phyloP scores from a whole-genome alignment of 2,888 invertebrate genomes.

The Idaea straminata region DNA sequence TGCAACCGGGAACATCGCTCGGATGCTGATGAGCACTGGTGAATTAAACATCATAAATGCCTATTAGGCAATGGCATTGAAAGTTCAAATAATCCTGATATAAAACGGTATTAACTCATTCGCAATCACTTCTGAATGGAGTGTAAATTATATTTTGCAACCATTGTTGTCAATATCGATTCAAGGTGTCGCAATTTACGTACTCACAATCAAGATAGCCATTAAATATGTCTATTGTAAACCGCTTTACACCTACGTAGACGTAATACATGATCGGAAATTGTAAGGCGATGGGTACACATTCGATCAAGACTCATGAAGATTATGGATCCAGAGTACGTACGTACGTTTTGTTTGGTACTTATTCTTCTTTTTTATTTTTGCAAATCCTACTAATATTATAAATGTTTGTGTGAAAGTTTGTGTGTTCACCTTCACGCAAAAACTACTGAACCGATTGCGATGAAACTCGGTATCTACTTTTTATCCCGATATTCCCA shows the following conservation, averaged over 20 bases:
- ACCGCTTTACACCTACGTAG: slow-evolving; percentile 25
- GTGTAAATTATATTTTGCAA: slow-evolving; percentile 12
- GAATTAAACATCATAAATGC: background rate
- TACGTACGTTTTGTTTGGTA: too few species aligned
- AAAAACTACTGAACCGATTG: too few species aligned
- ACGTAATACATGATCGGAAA: background rate
- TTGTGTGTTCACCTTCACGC: too few species aligned
- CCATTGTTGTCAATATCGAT: slow-evolving; percentile 3
- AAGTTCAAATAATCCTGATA: background rate
- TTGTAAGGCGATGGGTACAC: background rate
- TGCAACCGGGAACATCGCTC: too few species aligned
- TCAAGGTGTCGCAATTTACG: slow-evolving; percentile 12
- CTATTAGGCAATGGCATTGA: background rate
- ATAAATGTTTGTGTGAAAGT: too few species aligned
- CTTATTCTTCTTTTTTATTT: too few species aligned
- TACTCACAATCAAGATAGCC: slow-evolving; percentile 20
- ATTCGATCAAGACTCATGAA: background rate
- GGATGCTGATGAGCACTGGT: too few species aligned
- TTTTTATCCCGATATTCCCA: too few species aligned
- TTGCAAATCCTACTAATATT: too few species aligned
- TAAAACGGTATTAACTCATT: slow-evolving; percentile 2
- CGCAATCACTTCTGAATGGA: slow-evolving; percentile 11
- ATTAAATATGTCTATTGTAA: slow-evolving; percentile 21
- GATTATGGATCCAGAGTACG: too few species aligned
- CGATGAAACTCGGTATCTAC: too few species aligned